These are phyloP conservation scores for Aspidiotus rigidus DNA, from an alignment of 2,888 invertebrate species.

Conservation along the genomic window DNA sequence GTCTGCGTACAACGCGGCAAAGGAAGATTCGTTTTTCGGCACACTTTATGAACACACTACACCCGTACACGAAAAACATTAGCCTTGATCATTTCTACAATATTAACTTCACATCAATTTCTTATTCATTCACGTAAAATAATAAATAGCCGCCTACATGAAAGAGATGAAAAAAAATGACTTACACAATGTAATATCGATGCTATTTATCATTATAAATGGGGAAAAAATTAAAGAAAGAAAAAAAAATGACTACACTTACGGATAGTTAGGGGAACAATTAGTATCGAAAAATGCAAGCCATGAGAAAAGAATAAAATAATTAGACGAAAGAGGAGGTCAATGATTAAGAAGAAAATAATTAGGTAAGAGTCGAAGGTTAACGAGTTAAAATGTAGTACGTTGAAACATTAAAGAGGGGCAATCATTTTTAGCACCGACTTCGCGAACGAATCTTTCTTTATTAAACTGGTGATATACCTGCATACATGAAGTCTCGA, in stretches of 20 bases:
- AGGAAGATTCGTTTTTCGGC: conserved; percentile 18
- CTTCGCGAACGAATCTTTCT: background rate
- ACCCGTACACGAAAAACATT: too few relatives aligned
- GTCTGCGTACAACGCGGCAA: too few relatives aligned
- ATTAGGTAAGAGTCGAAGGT: conserved; percentile 30
- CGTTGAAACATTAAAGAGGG: background rate
- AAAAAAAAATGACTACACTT: background rate
- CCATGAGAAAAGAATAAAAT: conserved; percentile 27
- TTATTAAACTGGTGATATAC: too few relatives aligned
- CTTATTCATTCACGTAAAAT: too few relatives aligned
- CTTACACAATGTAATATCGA: conserved; percentile 9
- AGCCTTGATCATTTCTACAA: too few relatives aligned
- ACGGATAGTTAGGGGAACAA: conserved; percentile 18
- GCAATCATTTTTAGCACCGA: conserved; percentile 1
- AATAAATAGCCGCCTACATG: too few relatives aligned
- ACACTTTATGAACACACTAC: too few relatives aligned
- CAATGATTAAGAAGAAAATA: conserved; percentile 30
- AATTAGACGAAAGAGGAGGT: conserved; percentile 30
- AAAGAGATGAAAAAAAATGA: too few relatives aligned
- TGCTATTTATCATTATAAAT: conserved; percentile 17
- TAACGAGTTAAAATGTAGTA: conserved; percentile 28
- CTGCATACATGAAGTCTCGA: too few relatives aligned
- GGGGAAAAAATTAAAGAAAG: background rate
- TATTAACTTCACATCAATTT: too few relatives aligned
- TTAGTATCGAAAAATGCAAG: conserved; percentile 23